Conservation (phyloP, 2,797 vertebrate species). For the Champsocephalus esox region DNA sequence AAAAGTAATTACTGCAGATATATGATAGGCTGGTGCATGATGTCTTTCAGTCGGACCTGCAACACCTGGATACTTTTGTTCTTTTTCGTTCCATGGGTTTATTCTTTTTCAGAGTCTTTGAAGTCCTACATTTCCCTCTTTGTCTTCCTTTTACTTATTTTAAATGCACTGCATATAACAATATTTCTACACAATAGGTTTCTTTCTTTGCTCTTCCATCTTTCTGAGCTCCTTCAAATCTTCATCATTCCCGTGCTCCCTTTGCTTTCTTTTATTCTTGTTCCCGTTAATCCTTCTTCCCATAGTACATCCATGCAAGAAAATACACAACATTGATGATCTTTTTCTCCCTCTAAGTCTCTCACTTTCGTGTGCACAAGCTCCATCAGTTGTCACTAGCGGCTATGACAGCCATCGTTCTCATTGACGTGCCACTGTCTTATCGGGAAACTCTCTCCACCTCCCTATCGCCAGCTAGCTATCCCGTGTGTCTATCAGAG, state of each 20-base stretch:
- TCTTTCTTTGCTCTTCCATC: neutral
- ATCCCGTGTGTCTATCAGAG: slow-evolving; percentile 70
- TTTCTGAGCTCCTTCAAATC: neutral
- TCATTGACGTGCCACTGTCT: slow-evolving; percentile 56
- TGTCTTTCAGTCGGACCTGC: slow-evolving; percentile 37
- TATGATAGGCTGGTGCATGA: slow-evolving; percentile 23
- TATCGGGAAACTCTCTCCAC: slow-evolving; percentile 61
- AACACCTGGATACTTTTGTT: slow-evolving; percentile 50
- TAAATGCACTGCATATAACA: slow-evolving; percentile 5
- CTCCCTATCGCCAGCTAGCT: slow-evolving; percentile 56
- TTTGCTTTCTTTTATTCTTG: neutral
- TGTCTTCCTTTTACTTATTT: slow-evolving; percentile 18
- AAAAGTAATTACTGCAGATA: slow-evolving; percentile 33
- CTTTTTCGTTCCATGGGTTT: slow-evolving; percentile 7
- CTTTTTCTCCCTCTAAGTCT: slow-evolving; percentile 21
- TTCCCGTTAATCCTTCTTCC: slow-evolving; percentile 9
- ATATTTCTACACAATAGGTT: slow-evolving; percentile 4
- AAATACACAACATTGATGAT: slow-evolving; percentile 5
- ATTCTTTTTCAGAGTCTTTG: slow-evolving; percentile 26
- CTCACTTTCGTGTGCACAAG: slow-evolving; percentile 31
- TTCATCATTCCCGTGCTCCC: neutral
- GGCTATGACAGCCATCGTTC: slow-evolving; percentile 66
- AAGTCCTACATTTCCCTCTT: neutral
- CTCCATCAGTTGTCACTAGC: slow-evolving; percentile 55
- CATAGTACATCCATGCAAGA: neutral